Evolutionary conservation across 2,888 invertebrate genomes (phyloP), one percentile per base, ranked within the genome.

Genomic region (Venustoraphidia nigricollis): DNA sequence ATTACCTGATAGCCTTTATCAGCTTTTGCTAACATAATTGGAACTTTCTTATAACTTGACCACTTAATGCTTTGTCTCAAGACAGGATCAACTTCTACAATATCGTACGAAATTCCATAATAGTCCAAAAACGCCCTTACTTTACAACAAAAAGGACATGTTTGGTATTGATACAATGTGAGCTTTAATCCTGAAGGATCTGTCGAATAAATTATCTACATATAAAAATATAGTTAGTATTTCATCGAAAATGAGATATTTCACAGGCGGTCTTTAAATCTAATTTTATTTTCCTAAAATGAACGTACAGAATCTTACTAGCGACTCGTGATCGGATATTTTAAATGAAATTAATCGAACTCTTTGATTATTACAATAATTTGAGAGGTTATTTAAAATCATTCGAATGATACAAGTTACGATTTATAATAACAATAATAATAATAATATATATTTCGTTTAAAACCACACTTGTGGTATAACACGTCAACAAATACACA

Each of bases 81-180:
- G 0, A 98, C 92, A 9, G 97, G 95, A 67, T 98, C 94, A 0
- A 98, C 97, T 71, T 98, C 97, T 3, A 98, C 86, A 8, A 98
- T 77, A 57, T 97, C 86, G 64, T 98, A 98, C 1, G 90, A 88
- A 49, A 97, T 77, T 1, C 96, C 95, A 64, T 85, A 80, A 57
- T 84, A 92, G 66, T 98, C 96, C 10, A 98, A 71, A 64, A 85
- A 89, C 0, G 91, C 84, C 50, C 95, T 75, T 13, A 85, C 85
- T 73, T 96, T 97, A 62, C 94, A 95, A 67, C 96, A 96, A 66
- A 96, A 97, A 1, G 97, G 97, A 61, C 97, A 98, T 0, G 94
- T 94, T 59, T 94, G 88, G 63, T 94, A 98, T 71, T 98, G 98
- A 62, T 89, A 98, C 13, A 98, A 70, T 0, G 89, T 83, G 42